Evolutionary conservation across 2,888 invertebrate genomes (phyloP).

Genomic region (Acleris holmiana): DNA sequence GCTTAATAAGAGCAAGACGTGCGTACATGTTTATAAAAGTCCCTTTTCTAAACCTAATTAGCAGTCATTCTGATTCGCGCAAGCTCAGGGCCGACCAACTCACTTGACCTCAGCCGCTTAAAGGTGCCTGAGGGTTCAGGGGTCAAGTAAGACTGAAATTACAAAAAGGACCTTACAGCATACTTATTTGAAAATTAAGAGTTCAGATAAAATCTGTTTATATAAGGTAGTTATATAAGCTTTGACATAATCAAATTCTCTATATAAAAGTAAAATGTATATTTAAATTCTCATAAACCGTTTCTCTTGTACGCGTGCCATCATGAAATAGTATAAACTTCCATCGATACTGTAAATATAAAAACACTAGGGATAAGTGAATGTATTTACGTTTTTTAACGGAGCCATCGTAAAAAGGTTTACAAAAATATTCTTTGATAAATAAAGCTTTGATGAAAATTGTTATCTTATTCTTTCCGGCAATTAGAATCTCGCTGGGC

Average conservation of each 20-base stretch:
- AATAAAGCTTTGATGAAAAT: slow-evolving; percentile 27
- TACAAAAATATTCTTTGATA: slow-evolving; percentile 22
- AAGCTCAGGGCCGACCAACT: no score
- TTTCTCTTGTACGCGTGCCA: slow-evolving; percentile 57
- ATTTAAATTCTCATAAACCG: slow-evolving; percentile 37
- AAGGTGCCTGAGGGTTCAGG: no score
- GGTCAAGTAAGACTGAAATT: no score
- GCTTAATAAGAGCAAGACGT: no score
- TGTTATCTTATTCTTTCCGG: slow-evolving; percentile 8
- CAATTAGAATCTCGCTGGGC: neutral
- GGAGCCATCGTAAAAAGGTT: slow-evolving; percentile 15
- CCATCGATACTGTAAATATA: slow-evolving; percentile 11
- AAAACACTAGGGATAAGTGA: neutral
- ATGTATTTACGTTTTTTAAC: slow-evolving; percentile 3
- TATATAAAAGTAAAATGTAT: slow-evolving; percentile 5
- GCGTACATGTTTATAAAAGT: no score
- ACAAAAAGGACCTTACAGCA: no score
- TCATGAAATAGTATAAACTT: slow-evolving; percentile 16
- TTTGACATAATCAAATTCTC: slow-evolving; percentile 19
- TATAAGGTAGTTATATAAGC: slow-evolving; percentile 18
- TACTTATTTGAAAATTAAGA: no score
- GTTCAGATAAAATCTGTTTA: neutral
- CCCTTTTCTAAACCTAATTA: no score
- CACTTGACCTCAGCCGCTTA: no score
- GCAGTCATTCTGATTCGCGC: no score